Conservation (phyloP, 2,113 vertebrate species). For the Pithys albifrons region DNA sequence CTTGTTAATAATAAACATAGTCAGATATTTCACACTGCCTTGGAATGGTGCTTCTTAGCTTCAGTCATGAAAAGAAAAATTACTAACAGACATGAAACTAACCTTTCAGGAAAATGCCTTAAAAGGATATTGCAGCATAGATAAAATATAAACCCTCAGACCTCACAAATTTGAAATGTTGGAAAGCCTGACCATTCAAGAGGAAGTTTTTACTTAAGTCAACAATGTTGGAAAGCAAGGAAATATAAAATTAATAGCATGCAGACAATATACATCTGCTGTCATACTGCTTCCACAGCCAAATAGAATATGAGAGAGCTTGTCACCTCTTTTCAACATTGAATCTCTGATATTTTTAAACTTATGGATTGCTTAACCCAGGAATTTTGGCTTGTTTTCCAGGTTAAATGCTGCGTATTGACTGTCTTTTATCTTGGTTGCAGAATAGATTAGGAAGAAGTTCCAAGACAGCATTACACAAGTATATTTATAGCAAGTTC, state of each 20-base stretch:
- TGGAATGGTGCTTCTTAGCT: conserved; percentile 1
- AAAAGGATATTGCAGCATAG: not conserved
- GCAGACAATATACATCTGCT: not conserved
- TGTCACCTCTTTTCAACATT: not conserved
- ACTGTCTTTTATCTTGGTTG: not conserved
- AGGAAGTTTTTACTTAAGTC: conserved; percentile 39
- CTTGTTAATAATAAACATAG: conserved; percentile 48
- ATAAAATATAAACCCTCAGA: conserved; percentile 5
- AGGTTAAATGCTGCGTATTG: not conserved
- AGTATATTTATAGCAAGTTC: not conserved
- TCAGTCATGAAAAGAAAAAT: not conserved
- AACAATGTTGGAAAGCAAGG: not conserved
- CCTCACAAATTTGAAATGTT: not conserved
- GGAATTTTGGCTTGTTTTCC: not conserved
- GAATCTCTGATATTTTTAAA: not conserved
- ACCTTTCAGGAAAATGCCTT: not conserved
- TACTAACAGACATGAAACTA: not conserved
- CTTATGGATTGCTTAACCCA: not conserved
- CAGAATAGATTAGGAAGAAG: not conserved
- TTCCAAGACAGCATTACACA: not conserved
- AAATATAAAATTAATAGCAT: conserved; percentile 7
- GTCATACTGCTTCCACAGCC: not conserved
- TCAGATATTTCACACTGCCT: not conserved
- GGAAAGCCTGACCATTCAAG: not conserved
- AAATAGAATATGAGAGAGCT: not conserved